These are phyloP conservation scores for Eumaeus atala DNA, from an alignment of 1,140 invertebrate species.

Conservation along the genomic window DNA sequence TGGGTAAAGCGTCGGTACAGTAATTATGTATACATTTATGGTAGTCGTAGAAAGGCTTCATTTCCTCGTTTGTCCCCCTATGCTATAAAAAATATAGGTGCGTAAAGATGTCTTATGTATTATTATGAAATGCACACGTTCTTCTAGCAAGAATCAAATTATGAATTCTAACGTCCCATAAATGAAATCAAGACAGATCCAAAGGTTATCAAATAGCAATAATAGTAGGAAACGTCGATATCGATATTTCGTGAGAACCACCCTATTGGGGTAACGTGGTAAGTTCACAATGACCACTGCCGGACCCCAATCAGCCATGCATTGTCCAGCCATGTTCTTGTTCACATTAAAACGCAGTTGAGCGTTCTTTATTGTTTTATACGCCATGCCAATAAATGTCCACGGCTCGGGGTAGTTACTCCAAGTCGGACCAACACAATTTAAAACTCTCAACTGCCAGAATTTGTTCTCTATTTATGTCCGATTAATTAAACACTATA, in stretches of 20 bases:
- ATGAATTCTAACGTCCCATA: no score
- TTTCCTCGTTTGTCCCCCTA: no score
- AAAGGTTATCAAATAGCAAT: neutral
- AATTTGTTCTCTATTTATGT: conserved; percentile 30
- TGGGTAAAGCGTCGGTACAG: no score
- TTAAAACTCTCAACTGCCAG: conserved; percentile 52
- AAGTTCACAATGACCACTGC: conserved; percentile 51
- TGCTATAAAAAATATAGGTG: no score
- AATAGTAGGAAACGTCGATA: neutral
- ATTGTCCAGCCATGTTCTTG: conserved; percentile 66
- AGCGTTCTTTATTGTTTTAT: conserved; percentile 73
- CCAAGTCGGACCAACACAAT: conserved; percentile 38
- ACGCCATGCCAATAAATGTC: conserved; percentile 58
- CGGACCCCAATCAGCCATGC: conserved; percentile 48
- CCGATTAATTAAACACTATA: conserved; percentile 10
- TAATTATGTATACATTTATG: no score
- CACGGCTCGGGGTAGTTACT: conserved; percentile 51
- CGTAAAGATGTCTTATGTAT: no score
- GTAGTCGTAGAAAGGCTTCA: no score
- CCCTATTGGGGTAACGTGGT: conserved; percentile 38
- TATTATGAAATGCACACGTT: no score
- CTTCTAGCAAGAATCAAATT: no score
- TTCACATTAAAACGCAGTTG: conserved; percentile 70
- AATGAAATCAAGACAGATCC: no score
- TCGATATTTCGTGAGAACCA: neutral